Base-by-base conservation (phyloP, 37 sponge, comb jelly and placozoan species). In the Halisarca cf. caerulea region DNA sequence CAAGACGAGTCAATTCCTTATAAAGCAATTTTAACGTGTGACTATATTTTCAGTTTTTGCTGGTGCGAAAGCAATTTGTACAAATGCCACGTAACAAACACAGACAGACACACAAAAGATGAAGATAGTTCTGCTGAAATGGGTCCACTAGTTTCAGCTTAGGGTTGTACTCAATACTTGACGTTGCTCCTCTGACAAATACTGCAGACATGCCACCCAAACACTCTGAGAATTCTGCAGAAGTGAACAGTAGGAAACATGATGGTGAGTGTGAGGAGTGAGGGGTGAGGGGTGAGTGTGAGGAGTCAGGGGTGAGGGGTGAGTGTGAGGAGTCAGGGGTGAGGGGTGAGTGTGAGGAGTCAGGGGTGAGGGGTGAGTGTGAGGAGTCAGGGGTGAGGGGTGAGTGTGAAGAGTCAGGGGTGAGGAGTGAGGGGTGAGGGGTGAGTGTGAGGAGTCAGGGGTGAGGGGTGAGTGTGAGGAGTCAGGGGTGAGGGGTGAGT, bases 121-220 rank as follows among this genome's bases (percentile, higher is more conserved):
- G n/a, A n/a, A n/a, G n/a, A n/a, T n/a, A n/a, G n/a, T n/a, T n/a
- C n/a, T n/a, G n/a, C n/a, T n/a, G n/a, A n/a, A n/a, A n/a, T n/a
- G n/a, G 11, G 51, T 47, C 51, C 51, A 47, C 6, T 47, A 47
- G 51, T 11, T 11, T 47, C 51, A 47, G 11, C 64, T 59, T 5
- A 94, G 75, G 21, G 94, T 91, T 54, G 71, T 78, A 9, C 80
- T 2, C 40, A 95, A 30, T 41, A 83, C 85, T 18, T 34, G 86
- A 27, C 75, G 78, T 24, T 95, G 93, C 40, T 92, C 88, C 25
- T 92, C 84, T 14, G 90, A 57, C 36, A 95, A 66, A 20, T 54
- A 38, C 43, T 71, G 69, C 27, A 90, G 21, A 83, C 96, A 95
- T 6, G 86, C 84, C 1, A 58, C 57, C 96, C 96, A 95, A 2